Percentiles rank a stretch among this genome's conserved stretches.
Conservation (phyloP, 2,888 invertebrate species). For the Calameuta idolon region DNA sequence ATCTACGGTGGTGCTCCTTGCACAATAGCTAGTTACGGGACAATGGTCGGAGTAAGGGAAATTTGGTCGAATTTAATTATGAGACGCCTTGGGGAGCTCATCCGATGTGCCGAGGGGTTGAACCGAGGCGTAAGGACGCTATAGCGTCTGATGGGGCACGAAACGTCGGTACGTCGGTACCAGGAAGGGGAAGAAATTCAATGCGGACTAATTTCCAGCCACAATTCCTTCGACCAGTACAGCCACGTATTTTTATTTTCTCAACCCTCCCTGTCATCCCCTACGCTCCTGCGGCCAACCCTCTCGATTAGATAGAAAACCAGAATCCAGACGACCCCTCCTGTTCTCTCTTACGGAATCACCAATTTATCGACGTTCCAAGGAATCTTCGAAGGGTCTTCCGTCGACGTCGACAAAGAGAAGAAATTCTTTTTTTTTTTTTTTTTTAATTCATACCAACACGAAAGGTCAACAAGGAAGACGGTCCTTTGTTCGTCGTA, state of each 20-base stretch:
- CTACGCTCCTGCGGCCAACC: neutral
- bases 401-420: neutral
- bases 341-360: neutral
- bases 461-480: neutral
- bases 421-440: neutral
- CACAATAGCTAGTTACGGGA: constrained; percentile 68
- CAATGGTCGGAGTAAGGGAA: constrained; percentile 61
- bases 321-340: neutral
- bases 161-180: constrained; percentile 13
- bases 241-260: constrained; percentile 34
- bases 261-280: neutral
- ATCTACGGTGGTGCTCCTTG: constrained; percentile 50
- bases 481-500: neutral
- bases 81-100: constrained; percentile 64
- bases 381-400: neutral
- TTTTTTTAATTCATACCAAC: neutral
- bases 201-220: constrained; percentile 65
- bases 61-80: constrained; percentile 67
- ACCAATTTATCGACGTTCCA: neutral
- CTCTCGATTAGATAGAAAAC: neutral
- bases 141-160: neutral
- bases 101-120: constrained; percentile 41
- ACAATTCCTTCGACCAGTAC: constrained; percentile 49
- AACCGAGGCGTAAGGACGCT: constrained; percentile 31
- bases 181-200: constrained; percentile 64